A percentile compares a stretch with the other conserved stretches of the same genome.
Conservation (phyloP, 2,888 invertebrate species). For the Spodoptera exigua region DNA sequence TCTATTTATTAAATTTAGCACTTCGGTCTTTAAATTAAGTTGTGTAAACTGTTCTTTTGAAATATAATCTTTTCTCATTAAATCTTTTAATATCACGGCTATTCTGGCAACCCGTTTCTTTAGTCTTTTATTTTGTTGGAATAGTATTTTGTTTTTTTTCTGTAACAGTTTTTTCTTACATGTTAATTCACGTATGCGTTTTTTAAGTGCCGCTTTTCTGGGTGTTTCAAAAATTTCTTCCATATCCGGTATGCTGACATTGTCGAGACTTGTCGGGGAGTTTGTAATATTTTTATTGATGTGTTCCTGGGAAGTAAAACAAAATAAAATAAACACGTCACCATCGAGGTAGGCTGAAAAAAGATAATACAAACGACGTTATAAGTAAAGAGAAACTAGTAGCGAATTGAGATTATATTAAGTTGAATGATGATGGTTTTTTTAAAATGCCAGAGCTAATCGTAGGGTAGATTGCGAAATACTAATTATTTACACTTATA, state of each 20-base stretch:
- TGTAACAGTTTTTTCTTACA: background rate
- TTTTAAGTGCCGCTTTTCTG: background rate
- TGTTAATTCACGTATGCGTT: background rate
- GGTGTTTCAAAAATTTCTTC: slow-evolving; percentile 6
- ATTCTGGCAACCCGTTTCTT: background rate
- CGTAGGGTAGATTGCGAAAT: too few species aligned
- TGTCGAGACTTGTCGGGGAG: slow-evolving; percentile 5
- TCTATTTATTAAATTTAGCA: slow-evolving; percentile 5
- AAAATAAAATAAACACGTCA: background rate
- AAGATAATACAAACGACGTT: too few species aligned
- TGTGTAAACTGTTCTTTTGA: slow-evolving; percentile 17
- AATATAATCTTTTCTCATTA: slow-evolving; percentile 9
- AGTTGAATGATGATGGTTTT: too few species aligned
- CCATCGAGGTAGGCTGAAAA: too few species aligned
- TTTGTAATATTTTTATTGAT: background rate
- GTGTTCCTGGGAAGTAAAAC: slow-evolving; percentile 1
- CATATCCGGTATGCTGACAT: background rate
- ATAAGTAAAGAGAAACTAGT: too few species aligned
- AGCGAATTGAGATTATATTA: too few species aligned
- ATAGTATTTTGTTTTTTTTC: too few species aligned
- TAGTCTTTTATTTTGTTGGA: background rate
- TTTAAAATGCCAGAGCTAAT: too few species aligned
- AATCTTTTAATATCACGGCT: slow-evolving; percentile 11
- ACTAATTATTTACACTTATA: background rate
- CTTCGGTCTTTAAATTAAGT: slow-evolving; percentile 13